Conservation (phyloP, 2,113 vertebrate genomes). For the Mus spicilegus region DNA sequence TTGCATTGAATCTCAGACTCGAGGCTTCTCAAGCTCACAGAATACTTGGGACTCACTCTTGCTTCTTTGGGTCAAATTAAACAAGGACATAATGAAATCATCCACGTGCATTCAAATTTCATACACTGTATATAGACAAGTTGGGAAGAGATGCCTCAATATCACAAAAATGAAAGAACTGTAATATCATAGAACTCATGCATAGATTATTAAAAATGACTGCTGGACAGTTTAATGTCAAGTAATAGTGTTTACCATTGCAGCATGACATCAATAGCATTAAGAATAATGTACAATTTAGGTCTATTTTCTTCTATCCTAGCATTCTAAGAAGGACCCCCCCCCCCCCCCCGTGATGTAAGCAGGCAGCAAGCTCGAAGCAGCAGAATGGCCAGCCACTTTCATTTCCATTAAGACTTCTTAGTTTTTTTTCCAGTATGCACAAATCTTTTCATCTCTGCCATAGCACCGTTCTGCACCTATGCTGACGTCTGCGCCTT, state of each 20-base stretch:
- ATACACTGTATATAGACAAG: not conserved
- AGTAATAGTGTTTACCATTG: not conserved
- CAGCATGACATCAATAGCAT: not conserved
- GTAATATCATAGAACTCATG: not conserved
- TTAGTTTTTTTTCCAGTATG: too few species aligned
- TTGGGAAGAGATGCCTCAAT: not conserved
- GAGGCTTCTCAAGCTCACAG: not conserved
- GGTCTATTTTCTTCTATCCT: not conserved
- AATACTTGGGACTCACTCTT: not conserved
- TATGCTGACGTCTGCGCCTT: not conserved
- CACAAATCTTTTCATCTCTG: not conserved
- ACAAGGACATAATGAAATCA: not conserved
- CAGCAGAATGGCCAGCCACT: not conserved
- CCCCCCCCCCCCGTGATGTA: not conserved
- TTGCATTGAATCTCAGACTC: not conserved
- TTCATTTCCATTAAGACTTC: not conserved
- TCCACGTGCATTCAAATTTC: not conserved
- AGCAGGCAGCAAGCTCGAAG: not conserved
- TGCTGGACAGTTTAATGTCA: not conserved
- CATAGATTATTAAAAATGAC: not conserved
- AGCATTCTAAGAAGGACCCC: not conserved
- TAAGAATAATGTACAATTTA: not conserved
- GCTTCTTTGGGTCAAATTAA: not conserved
- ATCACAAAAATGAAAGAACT: not conserved
- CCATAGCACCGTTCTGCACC: not conserved